Base-by-base conservation (phyloP, 2,797 vertebrate species). In the Picus viridis region DNA sequence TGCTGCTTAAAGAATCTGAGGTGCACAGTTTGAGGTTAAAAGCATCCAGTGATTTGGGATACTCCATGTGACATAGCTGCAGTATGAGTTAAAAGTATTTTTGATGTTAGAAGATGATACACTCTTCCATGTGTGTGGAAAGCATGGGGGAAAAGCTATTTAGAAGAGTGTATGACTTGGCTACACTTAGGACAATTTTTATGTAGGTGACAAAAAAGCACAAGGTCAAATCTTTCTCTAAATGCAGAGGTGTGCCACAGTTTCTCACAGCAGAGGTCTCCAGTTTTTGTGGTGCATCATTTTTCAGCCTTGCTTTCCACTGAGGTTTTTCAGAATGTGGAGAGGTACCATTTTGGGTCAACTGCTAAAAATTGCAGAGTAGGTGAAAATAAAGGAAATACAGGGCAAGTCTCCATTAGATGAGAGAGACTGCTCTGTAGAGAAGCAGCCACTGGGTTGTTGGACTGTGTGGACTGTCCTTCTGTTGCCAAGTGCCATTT, bases 381-480 rank as follows among this genome's bases (percentile, higher is more conserved):
- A 12, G 29, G 19, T 27, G 30, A 76, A 83, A 86, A 68, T 7
- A 59, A 26, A 19, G 65, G 49, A 70, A 74, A 32, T 43, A 41
- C 0, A 9, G 47, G 65, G 13, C 9, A 26, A 57, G 4, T 4
- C 6, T 56, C 36, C 3, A 1, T 34, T 1, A 45, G 36, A 22
- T 17, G 14, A 20, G 41, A 78, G 59, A 82, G n/a, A 11, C 29
- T 47, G 13, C 16, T 61, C n/a, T 57, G 51, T 6, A 29, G 45
- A 79, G 51, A 45, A 82, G 49, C 49, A 39, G 27, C 19, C 47
- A 23, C 16, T 3, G 45, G 32, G 7, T 27, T 47, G 32, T 9
- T 30, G 45, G 29, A 32, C 32, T 51, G 45, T 51, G 49, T 51
- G 49, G 23, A 51, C 62, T 79, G 54, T 57, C 69, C 68, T 54